phyloP scores from a whole-genome alignment of 2,797 vertebrate species.

The Cephalopachus bancanus region DNA sequence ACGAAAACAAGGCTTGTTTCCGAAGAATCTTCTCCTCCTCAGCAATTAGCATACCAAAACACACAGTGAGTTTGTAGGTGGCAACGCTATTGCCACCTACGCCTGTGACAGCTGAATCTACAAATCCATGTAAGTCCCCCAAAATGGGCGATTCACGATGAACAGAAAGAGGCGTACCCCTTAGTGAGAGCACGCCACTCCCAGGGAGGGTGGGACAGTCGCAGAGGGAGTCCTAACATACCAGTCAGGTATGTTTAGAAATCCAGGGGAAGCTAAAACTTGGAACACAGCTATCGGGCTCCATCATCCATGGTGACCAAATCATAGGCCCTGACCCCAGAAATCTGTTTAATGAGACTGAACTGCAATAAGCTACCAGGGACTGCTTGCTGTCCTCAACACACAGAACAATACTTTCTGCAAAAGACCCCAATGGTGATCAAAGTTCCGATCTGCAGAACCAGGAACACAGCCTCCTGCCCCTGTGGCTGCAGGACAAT shows the following conservation, averaged over 20 bases:
- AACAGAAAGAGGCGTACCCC: neutral
- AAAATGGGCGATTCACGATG: neutral
- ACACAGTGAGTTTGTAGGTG: neutral
- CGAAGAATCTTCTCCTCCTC: neutral
- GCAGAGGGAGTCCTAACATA: neutral
- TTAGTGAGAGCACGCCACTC: neutral
- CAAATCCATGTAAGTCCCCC: neutral
- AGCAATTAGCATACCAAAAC: neutral
- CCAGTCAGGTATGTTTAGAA: neutral
- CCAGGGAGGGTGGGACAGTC: neutral
- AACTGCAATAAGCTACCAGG: neutral
- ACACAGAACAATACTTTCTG: neutral
- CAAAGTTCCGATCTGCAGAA: neutral
- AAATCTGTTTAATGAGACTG: neutral
- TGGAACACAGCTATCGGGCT: neutral
- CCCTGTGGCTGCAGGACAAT: neutral
- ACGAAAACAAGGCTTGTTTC: neutral
- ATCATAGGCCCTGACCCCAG: neutral
- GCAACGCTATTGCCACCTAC: no score
- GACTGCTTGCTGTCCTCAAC: neutral
- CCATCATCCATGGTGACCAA: neutral
- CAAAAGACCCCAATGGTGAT: neutral
- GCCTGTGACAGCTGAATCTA: neutral
- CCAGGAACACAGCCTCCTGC: neutral
- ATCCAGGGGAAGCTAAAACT: neutral